These are phyloP conservation scores for Sarcoramphus papa DNA, from an alignment of 2,797 vertebrate genomes.

Conservation along the genomic window DNA sequence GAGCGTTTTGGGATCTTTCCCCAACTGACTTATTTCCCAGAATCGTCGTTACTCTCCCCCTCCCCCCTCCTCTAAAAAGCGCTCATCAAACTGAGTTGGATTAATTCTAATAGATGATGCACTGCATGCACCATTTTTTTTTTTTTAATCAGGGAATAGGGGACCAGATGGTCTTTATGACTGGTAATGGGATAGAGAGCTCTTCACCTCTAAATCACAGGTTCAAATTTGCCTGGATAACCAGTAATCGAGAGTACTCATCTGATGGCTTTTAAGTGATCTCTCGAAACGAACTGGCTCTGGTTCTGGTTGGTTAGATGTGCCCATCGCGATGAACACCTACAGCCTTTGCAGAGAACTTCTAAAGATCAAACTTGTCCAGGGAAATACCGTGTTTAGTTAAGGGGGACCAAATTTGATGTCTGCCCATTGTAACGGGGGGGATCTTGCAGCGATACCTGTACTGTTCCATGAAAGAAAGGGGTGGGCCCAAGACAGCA, in stretches of 20 bases:
- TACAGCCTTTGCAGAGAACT: neutral
- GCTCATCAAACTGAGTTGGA: neutral
- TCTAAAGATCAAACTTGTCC: neutral
- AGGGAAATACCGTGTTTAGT: neutral
- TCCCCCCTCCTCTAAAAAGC: neutral
- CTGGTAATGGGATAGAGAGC: slow-evolving; percentile 24
- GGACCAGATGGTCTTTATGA: slow-evolving; percentile 21
- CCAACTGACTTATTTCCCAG: neutral
- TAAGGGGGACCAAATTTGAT: neutral
- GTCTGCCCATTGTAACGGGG: rapidly evolving
- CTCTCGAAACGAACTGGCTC: neutral
- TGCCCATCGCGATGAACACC: rapidly evolving
- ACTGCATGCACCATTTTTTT: neutral
- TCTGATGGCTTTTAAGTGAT: neutral
- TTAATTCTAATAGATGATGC: neutral
- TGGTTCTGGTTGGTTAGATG: neutral
- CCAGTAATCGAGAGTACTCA: neutral
- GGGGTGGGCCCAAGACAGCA: neutral
- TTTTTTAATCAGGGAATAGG: neutral
- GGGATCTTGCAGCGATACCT: neutral
- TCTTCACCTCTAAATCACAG: neutral
- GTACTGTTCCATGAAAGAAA: neutral
- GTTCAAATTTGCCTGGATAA: neutral
- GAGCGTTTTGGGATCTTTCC: neutral
- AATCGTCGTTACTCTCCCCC: rapidly evolving